Evolutionary conservation across 2,888 invertebrate genomes (phyloP).

Genomic region (Mesopsocus fuscifrons): DNA sequence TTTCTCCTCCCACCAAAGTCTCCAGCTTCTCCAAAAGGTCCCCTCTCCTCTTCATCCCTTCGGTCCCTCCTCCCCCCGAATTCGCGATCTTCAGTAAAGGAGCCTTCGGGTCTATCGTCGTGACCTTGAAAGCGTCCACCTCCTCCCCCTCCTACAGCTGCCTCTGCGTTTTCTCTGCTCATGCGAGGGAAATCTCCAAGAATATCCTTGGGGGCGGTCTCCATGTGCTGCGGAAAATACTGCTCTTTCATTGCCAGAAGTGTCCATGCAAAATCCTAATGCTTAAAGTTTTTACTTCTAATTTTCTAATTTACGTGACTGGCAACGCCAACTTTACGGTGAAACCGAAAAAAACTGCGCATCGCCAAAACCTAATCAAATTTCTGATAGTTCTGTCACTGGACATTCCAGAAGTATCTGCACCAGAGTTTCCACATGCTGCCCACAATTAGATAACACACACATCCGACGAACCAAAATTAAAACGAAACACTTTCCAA

Average conservation of each 20-base stretch:
- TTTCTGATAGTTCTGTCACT: too few species aligned
- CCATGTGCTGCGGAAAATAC: conserved; percentile 48
- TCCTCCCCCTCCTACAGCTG: conserved; percentile 2
- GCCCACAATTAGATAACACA: too few species aligned
- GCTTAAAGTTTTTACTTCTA: background rate
- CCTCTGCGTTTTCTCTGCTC: conserved; percentile 51
- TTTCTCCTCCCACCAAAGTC: background rate
- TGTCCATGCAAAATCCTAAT: too few species aligned
- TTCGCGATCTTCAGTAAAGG: too few species aligned
- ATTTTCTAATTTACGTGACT: background rate
- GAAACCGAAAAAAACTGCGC: too few species aligned
- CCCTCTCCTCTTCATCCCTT: background rate
- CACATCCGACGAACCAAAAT: too few species aligned
- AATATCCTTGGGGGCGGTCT: conserved; percentile 79
- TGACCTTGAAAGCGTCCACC: conserved; percentile 4
- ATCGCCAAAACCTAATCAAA: too few species aligned
- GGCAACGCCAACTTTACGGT: background rate
- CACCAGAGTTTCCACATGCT: too few species aligned
- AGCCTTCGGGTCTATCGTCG: too few species aligned
- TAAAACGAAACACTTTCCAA: too few species aligned
- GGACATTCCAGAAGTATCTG: too few species aligned
- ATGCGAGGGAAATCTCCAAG: conserved; percentile 75
- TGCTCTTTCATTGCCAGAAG: conserved; percentile 22
- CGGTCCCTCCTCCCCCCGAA: background rate
- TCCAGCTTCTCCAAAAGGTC: background rate